Evolutionary conservation across 2,888 invertebrate genomes (phyloP), one percentile per base, ranked within the genome.

Genomic region (Lasiommata megera): DNA sequence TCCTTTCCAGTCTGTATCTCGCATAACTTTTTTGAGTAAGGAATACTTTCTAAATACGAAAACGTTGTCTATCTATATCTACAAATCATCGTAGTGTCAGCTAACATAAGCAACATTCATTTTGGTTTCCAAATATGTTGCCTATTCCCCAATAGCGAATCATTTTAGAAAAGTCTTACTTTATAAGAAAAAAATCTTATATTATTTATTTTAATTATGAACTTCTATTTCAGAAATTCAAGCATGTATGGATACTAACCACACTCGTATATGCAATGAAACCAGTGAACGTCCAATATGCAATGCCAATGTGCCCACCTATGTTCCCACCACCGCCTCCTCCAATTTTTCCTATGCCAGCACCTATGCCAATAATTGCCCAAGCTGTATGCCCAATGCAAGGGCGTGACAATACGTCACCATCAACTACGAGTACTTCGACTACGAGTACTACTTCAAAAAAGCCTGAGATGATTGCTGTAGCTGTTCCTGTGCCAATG

Each of bases 401-500:
- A 29, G 11, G 37, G 9, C 11, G 41, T 34, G 52, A n/a, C 1
- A 7, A 41, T 12, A 38, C 31, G 17, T 11, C 12, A 6, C 14
- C 41, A 18, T 56, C 56, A 28, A 54, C 43, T 16, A 37, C 36
- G 3, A 54, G n/a, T n/a, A n/a, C n/a, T n/a, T n/a, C 55, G n/a
- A 55, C 55, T 6, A 61, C 61, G 0, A 62, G 65, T 1, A 61
- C 64, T 1, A 66, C 66, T 0, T 62, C 66, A 28, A 50, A 54
- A 29, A 40, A 47, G 29, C 60, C 54, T 9, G 54, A 54, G 16
- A 60, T 57, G 1, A 47, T 68, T 43, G 64, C 74, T 3, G 37
- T 71, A 3, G 71, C 77, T 1, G 53, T 74, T 52, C 69, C 77
- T 1, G 68, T 80, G 16, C 79, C 78, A 28, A 64, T 77, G 7